Evolutionary conservation across 2,797 vertebrate species (phyloP), one percentile per base, ranked within the genome.

Genomic region (Anguilla marmorata): DNA sequence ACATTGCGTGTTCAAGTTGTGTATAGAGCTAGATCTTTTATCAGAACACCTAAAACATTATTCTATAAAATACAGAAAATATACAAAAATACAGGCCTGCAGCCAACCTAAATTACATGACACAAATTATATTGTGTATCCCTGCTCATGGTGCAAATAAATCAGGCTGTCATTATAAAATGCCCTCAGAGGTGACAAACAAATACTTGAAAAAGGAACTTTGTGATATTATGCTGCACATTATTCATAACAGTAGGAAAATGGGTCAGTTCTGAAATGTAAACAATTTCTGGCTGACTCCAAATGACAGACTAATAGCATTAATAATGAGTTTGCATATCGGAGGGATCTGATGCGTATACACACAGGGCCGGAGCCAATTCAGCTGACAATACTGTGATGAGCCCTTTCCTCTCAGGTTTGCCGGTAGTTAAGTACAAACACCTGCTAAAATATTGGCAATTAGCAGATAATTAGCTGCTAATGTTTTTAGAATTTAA

Each of bases 401-500:
- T 93, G 94, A 94, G 94, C 93, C 96, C 96, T 96, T 96, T 95
- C 95, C 96, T 95, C 95, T 91, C 93, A 96, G 96, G 96, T 92
- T 96, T 96, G 95, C 94, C 95, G 94, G 95, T 95, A 95, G 96
- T 96, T 96, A 96, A 97, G 96, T 96, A 95, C 96, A 96, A 96
- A 97, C 96, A 97, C 96, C 96, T 97, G 96, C 96, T 95, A 95
- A 96, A 97, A 96, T 96, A 95, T 95, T 95, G 95, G 96, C 96
- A 97, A 97, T 97, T 97, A 97, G 96, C 96, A 96, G 95, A 95
- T 96, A 97, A 97, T 97, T 97, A 97, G 96, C 96, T 96, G 96
- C 95, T 97, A 96, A 97, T 96, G 96, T 96, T 96, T 95, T 96
- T 95, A 95, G 95, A 96, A 96, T 97, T 97, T 96, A 96, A 96